Conservation (phyloP, 2,888 invertebrate genomes). For the Watsonalla cultraria region DNA sequence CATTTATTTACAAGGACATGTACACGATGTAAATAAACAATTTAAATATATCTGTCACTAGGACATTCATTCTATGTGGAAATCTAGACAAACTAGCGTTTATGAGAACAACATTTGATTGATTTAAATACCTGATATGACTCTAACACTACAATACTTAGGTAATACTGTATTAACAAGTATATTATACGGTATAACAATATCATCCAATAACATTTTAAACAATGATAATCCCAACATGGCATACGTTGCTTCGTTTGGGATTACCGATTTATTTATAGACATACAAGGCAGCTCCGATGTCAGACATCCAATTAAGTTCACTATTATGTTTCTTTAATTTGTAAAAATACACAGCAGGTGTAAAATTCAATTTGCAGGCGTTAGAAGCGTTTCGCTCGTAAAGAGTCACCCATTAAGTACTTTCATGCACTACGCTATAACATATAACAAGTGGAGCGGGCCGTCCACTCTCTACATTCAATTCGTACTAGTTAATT, state of each 20-base stretch:
- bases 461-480: conserved; percentile 71
- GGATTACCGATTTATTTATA: background rate
- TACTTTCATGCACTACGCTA: conserved; percentile 68
- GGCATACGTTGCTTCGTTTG: no score
- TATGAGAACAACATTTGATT: no score
- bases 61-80: background rate
- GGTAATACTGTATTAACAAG: no score
- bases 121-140: no score
- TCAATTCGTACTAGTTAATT: conserved; percentile 70
- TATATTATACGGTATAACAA: no score
- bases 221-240: no score
- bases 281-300: background rate
- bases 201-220: no score
- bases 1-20: conserved; percentile 13
- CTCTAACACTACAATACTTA: no score
- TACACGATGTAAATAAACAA: conserved; percentile 8
- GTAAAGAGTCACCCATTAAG: conserved; percentile 51
- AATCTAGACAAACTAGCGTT: background rate
- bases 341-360: conserved; percentile 20
- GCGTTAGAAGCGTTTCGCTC: conserved; percentile 40
- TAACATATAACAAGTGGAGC: conserved; percentile 76
- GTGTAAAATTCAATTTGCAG: conserved; percentile 36
- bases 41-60: background rate
- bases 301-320: conserved; percentile 8
- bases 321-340: conserved; percentile 9